Base-by-base conservation (phyloP, 2,888 invertebrate species). In the Zaprionus bogoriensis region DNA sequence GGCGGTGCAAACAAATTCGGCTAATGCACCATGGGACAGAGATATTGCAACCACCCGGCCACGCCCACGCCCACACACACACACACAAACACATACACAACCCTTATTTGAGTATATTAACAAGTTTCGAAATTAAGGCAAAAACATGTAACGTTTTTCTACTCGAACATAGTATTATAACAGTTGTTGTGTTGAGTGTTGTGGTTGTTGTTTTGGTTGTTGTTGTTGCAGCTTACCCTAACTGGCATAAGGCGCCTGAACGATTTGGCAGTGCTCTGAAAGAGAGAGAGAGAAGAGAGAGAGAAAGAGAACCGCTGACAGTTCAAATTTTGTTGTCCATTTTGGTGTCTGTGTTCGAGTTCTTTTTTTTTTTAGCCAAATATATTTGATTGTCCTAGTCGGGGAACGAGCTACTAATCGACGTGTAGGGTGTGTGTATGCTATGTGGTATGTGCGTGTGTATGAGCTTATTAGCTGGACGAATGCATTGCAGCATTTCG, bases 161-260 rank as follows among this genome's bases (percentile, higher is more conserved):
- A 36, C 25, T n/a, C n/a, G n/a, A 39, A 20, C 48, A 44, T n/a
- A n/a, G n/a, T n/a, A n/a, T n/a, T n/a, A 74, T 69, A 70, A 74
- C 44, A 57, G 28, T 70, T 41, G 45, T 62, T 66, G 51, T 63
- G 47, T 42, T 60, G 65, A 61, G 64, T 62, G 23, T 51, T 66
- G 51, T 63, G 47, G 45, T 60, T 65, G 61, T 64, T 62, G 23
- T 51, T 67, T 55, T 57, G 48, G 42, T 68, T 68, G 55, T 73
- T 67, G 55, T 77, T 68, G 66, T 83, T 80, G 76, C 83, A 78
- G 85, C 80, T 88, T 88, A 88, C 88, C 88, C 89, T 89, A 86
- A 89, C 89, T 88, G 89, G 89, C 89, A 89, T 87, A 75, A 88
- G 72, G 73, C 89, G 87, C 88, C 89, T 83, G 81, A 88, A 80